These are phyloP conservation scores for Notamacropus eugenii DNA, from an alignment of 2,797 vertebrate species.

Conservation along the genomic window DNA sequence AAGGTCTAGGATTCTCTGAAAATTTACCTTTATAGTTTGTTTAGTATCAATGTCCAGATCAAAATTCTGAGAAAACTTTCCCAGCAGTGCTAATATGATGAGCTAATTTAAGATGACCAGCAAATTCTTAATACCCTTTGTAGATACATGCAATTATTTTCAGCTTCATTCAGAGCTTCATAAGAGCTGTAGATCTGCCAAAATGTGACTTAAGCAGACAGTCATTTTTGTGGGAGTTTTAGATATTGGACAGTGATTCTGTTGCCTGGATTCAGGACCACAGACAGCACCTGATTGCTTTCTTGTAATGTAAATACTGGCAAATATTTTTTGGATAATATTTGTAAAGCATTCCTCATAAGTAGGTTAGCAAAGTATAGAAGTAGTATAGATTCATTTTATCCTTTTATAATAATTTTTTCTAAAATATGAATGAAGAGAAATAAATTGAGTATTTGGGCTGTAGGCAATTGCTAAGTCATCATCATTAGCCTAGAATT, in stretches of 20 bases:
- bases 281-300: not conserved
- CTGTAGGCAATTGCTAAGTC: not conserved
- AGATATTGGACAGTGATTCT: not conserved
- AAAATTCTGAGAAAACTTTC: not conserved
- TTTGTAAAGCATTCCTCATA: not conserved
- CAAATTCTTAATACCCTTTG: not conserved
- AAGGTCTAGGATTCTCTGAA: not conserved
- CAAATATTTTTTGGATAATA: not conserved
- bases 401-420: not conserved
- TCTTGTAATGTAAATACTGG: not conserved
- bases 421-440: not conserved
- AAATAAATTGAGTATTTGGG: not conserved
- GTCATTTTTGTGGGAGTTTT: not conserved
- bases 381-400: not conserved
- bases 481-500: not conserved
- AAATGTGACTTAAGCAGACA: not conserved
- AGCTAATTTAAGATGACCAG: not conserved
- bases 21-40: not conserved
- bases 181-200: not conserved
- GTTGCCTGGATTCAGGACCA: not conserved
- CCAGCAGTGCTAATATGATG: not conserved
- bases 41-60: not conserved
- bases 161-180: not conserved
- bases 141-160: not conserved
- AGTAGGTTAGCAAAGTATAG: not conserved